Evolutionary conservation across 2,113 vertebrate genomes (phyloP), one percentile per base, ranked within the genome.

Genomic region (Verasper variegatus): DNA sequence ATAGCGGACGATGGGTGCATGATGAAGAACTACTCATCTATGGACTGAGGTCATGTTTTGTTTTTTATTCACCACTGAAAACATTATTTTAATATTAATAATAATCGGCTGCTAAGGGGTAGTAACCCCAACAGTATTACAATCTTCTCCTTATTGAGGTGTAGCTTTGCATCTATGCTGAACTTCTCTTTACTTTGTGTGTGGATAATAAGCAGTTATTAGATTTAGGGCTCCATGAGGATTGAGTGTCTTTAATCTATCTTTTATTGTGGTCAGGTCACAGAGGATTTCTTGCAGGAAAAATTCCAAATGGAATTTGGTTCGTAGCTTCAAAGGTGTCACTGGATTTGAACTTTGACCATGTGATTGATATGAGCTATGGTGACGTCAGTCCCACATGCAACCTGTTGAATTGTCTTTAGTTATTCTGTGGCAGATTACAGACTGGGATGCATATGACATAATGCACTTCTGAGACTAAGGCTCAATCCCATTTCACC

Each of bases 1-100:
- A 26, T 56, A 56, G 45, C 51, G 58, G 58, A 61, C 2, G 51
- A 62, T 69, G 74, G 64, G 62, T 67, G 68, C 45, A 56, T 11
- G 61, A 79, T 76, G 51, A 65, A 71, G 37, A 42, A 18, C 47
- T 21, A 27, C 52, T 60, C 31, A 26, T 65, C 56, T 70, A 0
- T 54, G 63, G 61, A 68, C 70, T 15, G 17, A 17, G 35, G 24
- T 64, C 13, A 3, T 67, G 51, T 18, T 68, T 11, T 56, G 23
- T 14, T 57, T 49, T 62, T 21, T 37, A 1, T 17, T 24, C n/a
- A 0, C 56, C 23, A 13, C 1, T 13, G 54, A 42, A 62, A 69
- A 63, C 54, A 76, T 3, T 1, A 69, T 60, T 64, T 52, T 42
- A n/a, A 24, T n/a, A 24, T 18, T 21, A 24, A 26, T 40, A 61